Conservation (phyloP, 2,888 invertebrate species). For the Helobdella robusta region DNA sequence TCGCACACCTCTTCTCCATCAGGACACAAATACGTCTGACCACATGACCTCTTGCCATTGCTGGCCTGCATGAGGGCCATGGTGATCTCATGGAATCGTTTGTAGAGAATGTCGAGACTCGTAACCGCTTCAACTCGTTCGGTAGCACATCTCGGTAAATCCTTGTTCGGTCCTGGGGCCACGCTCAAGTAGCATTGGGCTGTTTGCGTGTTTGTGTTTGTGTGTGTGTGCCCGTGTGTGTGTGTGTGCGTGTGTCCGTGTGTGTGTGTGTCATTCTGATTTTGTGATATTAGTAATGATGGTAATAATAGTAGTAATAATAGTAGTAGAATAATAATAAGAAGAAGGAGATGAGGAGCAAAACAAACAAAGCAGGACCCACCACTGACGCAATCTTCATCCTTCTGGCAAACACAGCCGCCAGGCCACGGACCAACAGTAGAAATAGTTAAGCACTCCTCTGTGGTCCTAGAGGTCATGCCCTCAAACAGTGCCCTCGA, state of each 20-base stretch:
- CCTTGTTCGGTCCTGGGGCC: conserved; percentile 41
- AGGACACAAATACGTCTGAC: conserved; percentile 45
- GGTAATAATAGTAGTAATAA: too few species aligned
- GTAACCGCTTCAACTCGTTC: conserved; percentile 51
- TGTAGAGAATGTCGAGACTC: conserved; percentile 49
- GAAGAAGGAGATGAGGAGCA: too few species aligned
- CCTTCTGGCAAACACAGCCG: conserved; percentile 47
- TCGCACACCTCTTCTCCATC: conserved; percentile 45
- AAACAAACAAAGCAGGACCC: too few species aligned
- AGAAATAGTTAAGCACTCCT: conserved; percentile 40
- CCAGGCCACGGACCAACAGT: conserved; percentile 43
- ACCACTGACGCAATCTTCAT: conserved; percentile 48
- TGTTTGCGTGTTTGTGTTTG: conserved; percentile 21
- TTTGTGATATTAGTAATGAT: too few species aligned
- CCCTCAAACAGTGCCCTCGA: conserved; percentile 51
- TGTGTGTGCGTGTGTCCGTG: not conserved
- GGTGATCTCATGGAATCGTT: conserved; percentile 49
- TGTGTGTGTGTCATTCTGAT: not conserved
- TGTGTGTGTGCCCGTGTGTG: not conserved
- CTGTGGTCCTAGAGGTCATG: conserved; percentile 44
- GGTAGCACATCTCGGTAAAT: conserved; percentile 48
- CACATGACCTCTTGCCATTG: conserved; percentile 46
- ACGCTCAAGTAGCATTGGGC: conserved; percentile 47
- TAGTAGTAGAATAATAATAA: too few species aligned
- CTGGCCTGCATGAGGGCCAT: conserved; percentile 49